Conservation (phyloP, 2,113 vertebrate species). For the Otus sunia region DNA sequence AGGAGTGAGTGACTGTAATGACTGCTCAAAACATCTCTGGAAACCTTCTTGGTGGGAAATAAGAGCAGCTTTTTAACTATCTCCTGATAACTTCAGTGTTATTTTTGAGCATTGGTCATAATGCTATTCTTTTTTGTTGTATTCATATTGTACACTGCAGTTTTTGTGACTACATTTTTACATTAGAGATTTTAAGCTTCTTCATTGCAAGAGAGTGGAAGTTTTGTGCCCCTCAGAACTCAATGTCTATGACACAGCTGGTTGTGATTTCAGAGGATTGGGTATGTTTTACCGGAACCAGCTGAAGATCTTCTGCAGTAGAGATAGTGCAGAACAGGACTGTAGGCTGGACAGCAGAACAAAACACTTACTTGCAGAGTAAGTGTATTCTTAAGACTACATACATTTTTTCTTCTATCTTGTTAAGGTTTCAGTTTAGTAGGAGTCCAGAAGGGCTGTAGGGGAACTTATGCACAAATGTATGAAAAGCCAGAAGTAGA, state of each 20-base stretch:
- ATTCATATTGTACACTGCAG: neutral
- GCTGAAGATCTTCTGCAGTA: neutral
- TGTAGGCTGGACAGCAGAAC: neutral
- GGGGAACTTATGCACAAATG: neutral
- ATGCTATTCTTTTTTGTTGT: neutral
- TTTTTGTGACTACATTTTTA: neutral
- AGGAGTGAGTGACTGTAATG: neutral
- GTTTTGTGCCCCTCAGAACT: neutral
- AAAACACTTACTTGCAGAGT: neutral
- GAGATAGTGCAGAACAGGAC: neutral
- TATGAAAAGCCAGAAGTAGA: neutral
- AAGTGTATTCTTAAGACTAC: neutral
- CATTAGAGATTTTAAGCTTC: neutral
- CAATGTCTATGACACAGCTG: neutral
- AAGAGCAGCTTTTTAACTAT: neutral
- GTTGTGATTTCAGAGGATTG: neutral
- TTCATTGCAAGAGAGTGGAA: neutral
- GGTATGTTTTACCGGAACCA: neutral
- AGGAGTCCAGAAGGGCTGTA: neutral
- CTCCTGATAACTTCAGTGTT: neutral
- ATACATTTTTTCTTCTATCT: neutral
- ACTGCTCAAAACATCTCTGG: neutral
- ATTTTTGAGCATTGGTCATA: neutral
- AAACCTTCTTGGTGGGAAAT: neutral
- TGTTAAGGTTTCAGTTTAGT: neutral